Base-by-base conservation (phyloP, 2,888 invertebrate species). In the Drosophila ustulata region DNA sequence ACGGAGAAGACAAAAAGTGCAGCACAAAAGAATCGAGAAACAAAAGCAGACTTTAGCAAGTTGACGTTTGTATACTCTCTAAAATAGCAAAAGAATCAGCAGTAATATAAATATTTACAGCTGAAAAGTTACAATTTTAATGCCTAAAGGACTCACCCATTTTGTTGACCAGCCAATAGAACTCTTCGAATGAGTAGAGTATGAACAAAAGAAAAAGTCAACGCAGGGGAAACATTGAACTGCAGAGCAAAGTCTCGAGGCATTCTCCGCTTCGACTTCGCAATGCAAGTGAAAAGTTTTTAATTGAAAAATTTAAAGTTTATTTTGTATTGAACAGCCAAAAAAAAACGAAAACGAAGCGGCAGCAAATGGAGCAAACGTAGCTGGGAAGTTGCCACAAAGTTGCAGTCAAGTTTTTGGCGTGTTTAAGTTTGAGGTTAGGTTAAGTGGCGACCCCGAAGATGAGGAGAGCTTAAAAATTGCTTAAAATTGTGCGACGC, bases 251-350 rank as follows among this genome's bases (percentile, higher is more conserved):
- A 49, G 55, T 67, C 61, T 58, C 47, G 57, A 58, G 66, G 57
- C 56, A 47, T 26, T 13, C 28, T 37, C 57, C 18, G 34, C 57
- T 13, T n/a, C 23, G 8, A 7, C 37, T 39, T 4, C 43, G 58
- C 62, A 66, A 56, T 69, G 74, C 77, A 66, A 82, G 88, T 75
- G 69, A 82, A 89, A 89, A 90, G 77, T 90, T 89, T 89, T 89
- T 90, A 90, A 89, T 90, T 89, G 89, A 89, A 89, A 86, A 90
- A 78, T 90, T 79, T 88, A 57, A 86, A 85, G 85, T 88, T 88
- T 75, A 79, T 84, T 73, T 83, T 78, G 65, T 80, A 87, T 85
- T 79, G 82, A 81, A 85, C 34, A 39, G 34, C 13, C 39, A 39
- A 32, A 47, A 37, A 47, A 41, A 30, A 49, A 58, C 4, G 18